Conservation (phyloP, 2,797 vertebrate genomes). For the Pseudomugil gertrudae region DNA sequence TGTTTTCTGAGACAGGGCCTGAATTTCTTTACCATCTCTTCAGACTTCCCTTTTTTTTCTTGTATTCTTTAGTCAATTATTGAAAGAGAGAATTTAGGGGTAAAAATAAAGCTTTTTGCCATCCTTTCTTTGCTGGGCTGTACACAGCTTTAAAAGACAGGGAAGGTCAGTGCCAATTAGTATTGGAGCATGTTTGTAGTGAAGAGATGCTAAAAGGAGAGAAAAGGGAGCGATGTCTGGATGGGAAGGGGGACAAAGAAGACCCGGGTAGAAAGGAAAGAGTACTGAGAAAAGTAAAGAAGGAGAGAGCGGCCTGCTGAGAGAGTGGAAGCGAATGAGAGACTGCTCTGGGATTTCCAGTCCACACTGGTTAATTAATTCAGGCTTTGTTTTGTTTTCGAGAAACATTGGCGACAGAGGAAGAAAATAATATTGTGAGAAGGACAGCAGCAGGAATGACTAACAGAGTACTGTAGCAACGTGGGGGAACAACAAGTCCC, state of each 20-base stretch:
- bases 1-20: conserved; percentile 34
- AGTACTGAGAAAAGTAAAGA: conserved; percentile 46
- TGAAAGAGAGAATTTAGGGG: conserved; percentile 40
- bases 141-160: conserved; percentile 41
- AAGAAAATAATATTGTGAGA: conserved; percentile 37
- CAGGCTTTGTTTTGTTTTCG: conserved; percentile 73
- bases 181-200: conserved; percentile 33
- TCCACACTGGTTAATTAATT: conserved; percentile 75
- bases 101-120: conserved; percentile 35
- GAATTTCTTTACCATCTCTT: conserved; percentile 37
- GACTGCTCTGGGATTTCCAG: conserved; percentile 63
- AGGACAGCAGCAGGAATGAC: conserved; percentile 11
- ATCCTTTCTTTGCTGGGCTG: conserved; percentile 40
- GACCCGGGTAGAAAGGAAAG: conserved; percentile 30
- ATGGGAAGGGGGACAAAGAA: conserved; percentile 33
- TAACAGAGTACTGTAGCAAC: conserved; percentile 36
- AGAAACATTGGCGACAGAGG: conserved; percentile 59
- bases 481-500: conserved; percentile 45
- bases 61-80: conserved; percentile 64
- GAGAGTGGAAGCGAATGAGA: conserved; percentile 62
- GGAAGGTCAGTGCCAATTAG: conserved; percentile 59
- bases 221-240: conserved; percentile 21
- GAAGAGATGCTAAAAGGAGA: conserved; percentile 30
- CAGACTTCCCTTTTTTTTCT: conserved; percentile 27
- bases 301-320: conserved; percentile 47